Conservation (phyloP, 1,140 invertebrate genomes). For the Drosophila cardini region DNA sequence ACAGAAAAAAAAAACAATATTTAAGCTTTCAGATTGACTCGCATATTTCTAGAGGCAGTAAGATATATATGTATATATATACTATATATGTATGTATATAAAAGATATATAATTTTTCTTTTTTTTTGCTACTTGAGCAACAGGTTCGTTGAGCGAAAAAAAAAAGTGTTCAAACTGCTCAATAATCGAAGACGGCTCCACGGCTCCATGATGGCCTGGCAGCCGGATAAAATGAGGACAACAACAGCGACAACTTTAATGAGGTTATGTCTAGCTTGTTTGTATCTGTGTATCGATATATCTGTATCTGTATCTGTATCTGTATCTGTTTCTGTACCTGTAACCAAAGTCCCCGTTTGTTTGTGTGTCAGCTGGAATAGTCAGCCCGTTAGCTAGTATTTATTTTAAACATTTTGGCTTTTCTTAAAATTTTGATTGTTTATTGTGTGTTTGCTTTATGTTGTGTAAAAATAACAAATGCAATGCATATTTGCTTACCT, state of each 20-base stretch:
- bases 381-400: conserved; percentile 38
- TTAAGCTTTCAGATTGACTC: conserved; percentile 26
- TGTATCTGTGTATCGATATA: conserved; percentile 12
- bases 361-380: conserved; percentile 60
- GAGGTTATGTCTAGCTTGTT: conserved; percentile 70
- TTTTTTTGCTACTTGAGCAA: conserved; percentile 68
- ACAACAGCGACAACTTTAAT: conserved; percentile 80
- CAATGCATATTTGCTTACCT: conserved; percentile 64
- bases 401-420: conserved; percentile 1
- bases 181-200: conserved; percentile 67
- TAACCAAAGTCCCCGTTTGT: conserved; percentile 9
- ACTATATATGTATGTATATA: conserved; percentile 10
- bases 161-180: conserved; percentile 61
- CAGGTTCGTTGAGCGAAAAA: conserved; percentile 55
- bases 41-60: conserved; percentile 62
- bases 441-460: conserved; percentile 12
- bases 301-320: conserved; percentile 6
- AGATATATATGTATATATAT: conserved; percentile 22
- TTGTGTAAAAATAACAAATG: conserved; percentile 49
- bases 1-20: background rate
- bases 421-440: conserved; percentile 16
- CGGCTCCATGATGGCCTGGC: conserved; percentile 46
- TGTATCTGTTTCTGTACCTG: conserved; percentile 18
- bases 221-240: conserved; percentile 78
- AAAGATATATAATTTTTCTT: conserved; percentile 25